Evolutionary conservation across 1,140 invertebrate genomes (phyloP).

Genomic region (Triops cancriformis): DNA sequence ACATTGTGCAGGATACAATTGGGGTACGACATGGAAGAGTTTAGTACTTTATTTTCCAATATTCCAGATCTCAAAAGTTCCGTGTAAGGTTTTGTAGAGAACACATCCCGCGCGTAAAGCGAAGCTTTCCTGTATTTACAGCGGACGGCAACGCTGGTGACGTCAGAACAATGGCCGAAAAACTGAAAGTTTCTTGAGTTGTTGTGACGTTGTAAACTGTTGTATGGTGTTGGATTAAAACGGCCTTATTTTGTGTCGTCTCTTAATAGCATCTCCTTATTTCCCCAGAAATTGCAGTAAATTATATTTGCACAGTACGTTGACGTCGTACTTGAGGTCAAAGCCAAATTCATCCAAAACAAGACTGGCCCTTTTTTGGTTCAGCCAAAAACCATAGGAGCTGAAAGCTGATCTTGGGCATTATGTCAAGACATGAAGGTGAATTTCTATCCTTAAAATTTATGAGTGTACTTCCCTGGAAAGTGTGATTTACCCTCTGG

Average conservation of each 20-base stretch:
- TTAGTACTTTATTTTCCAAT: too few relatives aligned
- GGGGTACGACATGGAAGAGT: too few relatives aligned
- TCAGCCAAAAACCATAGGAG: neutral
- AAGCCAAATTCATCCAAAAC: neutral
- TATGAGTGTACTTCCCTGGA: neutral
- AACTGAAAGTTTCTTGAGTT: conserved; percentile 1
- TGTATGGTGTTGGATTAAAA: neutral
- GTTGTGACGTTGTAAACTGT: neutral
- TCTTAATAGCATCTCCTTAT: neutral
- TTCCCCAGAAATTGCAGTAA: too few relatives aligned
- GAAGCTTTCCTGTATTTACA: neutral
- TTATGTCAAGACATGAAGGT: conserved; percentile 14
- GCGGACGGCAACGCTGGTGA: neutral
- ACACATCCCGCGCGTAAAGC: too few relatives aligned
- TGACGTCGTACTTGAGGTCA: neutral
- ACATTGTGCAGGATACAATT: too few relatives aligned
- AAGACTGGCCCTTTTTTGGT: neutral
- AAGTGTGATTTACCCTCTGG: neutral
- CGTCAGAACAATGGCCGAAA: neutral
- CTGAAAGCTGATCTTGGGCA: neutral
- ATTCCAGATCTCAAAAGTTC: too few relatives aligned
- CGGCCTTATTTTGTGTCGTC: neutral
- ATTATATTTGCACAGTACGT: too few relatives aligned
- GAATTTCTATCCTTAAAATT: neutral
- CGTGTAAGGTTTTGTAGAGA: too few relatives aligned